Evolutionary conservation across 2,888 invertebrate genomes (phyloP), one percentile per base, ranked within the genome.

Genomic region (Noctua comes): DNA sequence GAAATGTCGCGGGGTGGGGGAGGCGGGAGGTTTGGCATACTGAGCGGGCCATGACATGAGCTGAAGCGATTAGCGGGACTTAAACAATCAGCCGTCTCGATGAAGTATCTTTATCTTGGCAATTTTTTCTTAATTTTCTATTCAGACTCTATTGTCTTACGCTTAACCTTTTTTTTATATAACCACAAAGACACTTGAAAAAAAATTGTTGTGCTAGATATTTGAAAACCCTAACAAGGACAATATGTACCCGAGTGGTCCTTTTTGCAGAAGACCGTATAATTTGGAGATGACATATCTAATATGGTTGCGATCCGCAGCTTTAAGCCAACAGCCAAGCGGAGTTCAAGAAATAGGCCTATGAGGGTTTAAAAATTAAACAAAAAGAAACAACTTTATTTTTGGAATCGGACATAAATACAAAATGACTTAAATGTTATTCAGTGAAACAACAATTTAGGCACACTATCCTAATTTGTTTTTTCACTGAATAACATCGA

Each of bases 1-100:
- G 87, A 94, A 95, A 95, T 94, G 95, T 94, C 95, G 93, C 91
- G 93, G 93, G 92, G 90, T 83, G 89, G 87, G 89, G 89, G 74
- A 62, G 75, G 83, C 70, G 84, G 88, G 82, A 85, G 89, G 86
- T 87, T 88, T 77, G 80, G 89, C 88, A 76, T 88, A 82, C 51
- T 76, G 54, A 65, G 51, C 51, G 88, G 82, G 7, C 7, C 72
- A 73, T 79, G 76, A 2, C 18, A 87, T 13, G 51, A 84, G 85
- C 27, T 27, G n/a, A 11, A 72, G 85, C 88, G 81, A 62, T 76
- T 69, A 16, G 11, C 1, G 21, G n/a, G 16, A 18, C 27, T 68
- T 5, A 1, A 48, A 3, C 10, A 48, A 24, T 31, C 8, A n/a
- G 40, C 11, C n/a, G 8, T 59, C 0, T 18, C 54, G 1, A 31